Conservation (phyloP, 1,140 invertebrate species). For the Amphibalanus amphitrite region DNA sequence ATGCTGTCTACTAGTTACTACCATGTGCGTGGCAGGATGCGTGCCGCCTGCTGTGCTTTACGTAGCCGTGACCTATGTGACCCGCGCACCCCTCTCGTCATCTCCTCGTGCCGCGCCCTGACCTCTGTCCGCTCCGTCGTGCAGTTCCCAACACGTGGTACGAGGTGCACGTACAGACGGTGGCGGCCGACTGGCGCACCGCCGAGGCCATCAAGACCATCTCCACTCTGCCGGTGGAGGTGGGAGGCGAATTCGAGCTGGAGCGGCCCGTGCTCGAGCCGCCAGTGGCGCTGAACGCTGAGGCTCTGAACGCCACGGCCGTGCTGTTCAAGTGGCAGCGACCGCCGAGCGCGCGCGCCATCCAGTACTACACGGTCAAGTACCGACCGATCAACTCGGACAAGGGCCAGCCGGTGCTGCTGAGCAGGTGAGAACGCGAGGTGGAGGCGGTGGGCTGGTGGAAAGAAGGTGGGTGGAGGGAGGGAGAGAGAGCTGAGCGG, state of each 20-base stretch:
- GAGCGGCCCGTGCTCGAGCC: neutral
- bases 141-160: too few relatives aligned
- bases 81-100: too few relatives aligned
- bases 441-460: neutral
- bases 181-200: too few relatives aligned
- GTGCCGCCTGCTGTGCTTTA: too few relatives aligned
- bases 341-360: conserved; percentile 8
- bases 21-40: too few relatives aligned
- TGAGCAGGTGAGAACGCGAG: conserved; percentile 14
- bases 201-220: neutral
- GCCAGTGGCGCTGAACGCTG: conserved; percentile 12
- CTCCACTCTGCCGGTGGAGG: neutral
- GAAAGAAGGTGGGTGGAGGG: neutral
- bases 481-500: neutral
- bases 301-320: conserved; percentile 14
- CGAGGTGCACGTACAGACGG: too few relatives aligned
- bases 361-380: conserved; percentile 14
- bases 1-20: too few relatives aligned
- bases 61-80: too few relatives aligned
- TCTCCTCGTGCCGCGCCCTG: too few relatives aligned
- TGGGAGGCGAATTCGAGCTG: neutral
- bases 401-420: neutral
- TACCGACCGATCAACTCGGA: conserved; percentile 11
- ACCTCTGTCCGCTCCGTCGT: too few relatives aligned
- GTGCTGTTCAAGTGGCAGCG: conserved; percentile 15